These are phyloP conservation scores for Brachymystax lenok DNA, from an alignment of 2,797 vertebrate genomes.

Conservation along the genomic window DNA sequence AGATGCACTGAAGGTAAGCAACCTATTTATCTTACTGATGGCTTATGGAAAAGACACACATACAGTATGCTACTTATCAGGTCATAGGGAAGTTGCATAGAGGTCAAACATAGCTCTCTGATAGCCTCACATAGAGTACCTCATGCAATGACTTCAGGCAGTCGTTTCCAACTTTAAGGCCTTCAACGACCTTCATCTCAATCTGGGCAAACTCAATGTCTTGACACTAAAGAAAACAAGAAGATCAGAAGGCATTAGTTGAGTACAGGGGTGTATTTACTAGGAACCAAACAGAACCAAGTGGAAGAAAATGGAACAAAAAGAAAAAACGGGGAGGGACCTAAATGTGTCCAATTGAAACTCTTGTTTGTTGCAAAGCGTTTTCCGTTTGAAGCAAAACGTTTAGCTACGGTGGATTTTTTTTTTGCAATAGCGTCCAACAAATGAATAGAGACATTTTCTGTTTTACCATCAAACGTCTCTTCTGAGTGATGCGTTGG, in stretches of 20 bases:
- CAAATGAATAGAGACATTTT: background rate
- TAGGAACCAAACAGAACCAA: background rate
- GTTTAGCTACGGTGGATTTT: background rate
- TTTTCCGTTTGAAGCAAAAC: background rate
- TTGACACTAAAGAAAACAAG: slow-evolving; percentile 67
- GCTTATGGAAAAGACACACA: background rate
- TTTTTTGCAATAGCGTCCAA: background rate
- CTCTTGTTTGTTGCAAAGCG: background rate
- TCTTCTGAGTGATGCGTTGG: too few relatives aligned
- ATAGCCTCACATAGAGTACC: slow-evolving; percentile 67
- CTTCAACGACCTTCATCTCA: slow-evolving; percentile 92
- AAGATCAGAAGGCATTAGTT: background rate
- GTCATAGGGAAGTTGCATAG: background rate
- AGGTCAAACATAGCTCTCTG: background rate
- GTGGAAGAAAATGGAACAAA: background rate
- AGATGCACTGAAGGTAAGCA: background rate
- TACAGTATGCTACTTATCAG: background rate
- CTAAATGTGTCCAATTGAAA: too few relatives aligned
- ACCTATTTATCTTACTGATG: background rate
- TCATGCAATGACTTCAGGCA: slow-evolving; percentile 91
- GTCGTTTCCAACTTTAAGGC: slow-evolving; percentile 90
- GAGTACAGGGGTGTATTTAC: background rate
- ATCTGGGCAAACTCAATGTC: slow-evolving; percentile 95
- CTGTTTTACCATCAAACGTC: too few relatives aligned
- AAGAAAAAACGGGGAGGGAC: too few relatives aligned